Base-by-base conservation (phyloP, 2,113 vertebrate species). In the Neopipo cinnamomea region DNA sequence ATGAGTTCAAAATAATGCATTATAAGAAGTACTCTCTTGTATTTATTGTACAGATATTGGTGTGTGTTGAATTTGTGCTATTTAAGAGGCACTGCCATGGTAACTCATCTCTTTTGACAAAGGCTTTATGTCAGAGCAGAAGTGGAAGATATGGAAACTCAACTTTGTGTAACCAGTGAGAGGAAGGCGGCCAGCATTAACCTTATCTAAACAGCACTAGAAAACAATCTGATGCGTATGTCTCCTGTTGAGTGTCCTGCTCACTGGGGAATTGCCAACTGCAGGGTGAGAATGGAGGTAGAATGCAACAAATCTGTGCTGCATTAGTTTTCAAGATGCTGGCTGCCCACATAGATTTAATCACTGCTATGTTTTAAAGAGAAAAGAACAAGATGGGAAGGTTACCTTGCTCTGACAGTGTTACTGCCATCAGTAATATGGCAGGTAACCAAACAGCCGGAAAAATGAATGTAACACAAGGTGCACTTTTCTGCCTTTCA, bases 1-100 rank as follows among this genome's bases (percentile, higher is more conserved):
- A 74, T 87, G 85, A 95, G 97, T 96, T 92, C 65, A 75, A 82
- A 97, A 96, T 97, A 97, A 94, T 85, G 90, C 68, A 96, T 97
- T 96, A 53, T 95, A 96, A 97, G 97, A 94, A 97, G 92, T 93
- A 94, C 80, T 96, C 89, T 96, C 92, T 94, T 97, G 95, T 97
- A 97, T 98, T 98, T 97, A 97, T 98, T 97, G 89, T 97, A 68
- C 92, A 91, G 28, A 94, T 97, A 98, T 97, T 98, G 96, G 97
- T 97, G 96, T 91, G 72, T 97, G 93, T 95, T 97, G 96, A 96
- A 92, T 97, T 96, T 31, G 61, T 95, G 94, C 95, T 98, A 97
- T 98, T 98, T 98, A 97, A 88, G 95, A 98, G 90, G 50, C 76
- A 97, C 88, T 97, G 91, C 96, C 95, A 97, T 97, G 97, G 97